Evolutionary conservation across 2,888 invertebrate species (phyloP), one percentile per base, ranked within the genome.

Genomic region (Callyntrura guangdongensis): DNA sequence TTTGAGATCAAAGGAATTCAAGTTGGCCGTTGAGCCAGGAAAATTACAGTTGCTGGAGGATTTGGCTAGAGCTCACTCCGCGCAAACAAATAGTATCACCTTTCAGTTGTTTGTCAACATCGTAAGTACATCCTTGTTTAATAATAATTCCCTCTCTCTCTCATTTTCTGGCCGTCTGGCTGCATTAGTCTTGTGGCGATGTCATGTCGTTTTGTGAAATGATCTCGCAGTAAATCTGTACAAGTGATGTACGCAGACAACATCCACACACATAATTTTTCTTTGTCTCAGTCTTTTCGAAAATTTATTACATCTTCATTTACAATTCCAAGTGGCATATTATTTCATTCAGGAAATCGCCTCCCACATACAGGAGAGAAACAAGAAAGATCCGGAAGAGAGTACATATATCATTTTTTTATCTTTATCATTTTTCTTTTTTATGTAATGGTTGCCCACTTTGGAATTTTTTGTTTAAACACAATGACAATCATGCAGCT

Each of bases 71-170:
- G 91, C 85, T 72, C 89, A 93, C 84, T 87, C 92, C 22, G 36
- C 79, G 22, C 84, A 89, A 72, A 90, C 91, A 17, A 92, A 97
- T 90, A 97, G 98, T 90, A 97, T 98, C 94, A 98, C 98, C 59
- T 98, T 98, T 95, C 98, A 98, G 96, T 98, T 98, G 95, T 98
- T 98, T 95, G 98, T 98, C 94, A 98, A 98, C 96, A 97, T 98
- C 97, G 98, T 98, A 95, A 98, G 98, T 97, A 64, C 12, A 56
- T 25, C 25, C 8, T 45, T 14, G 36, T 83, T 69, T 82, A 82
- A 45, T 56, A 53, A 49, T 53, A 79, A 14, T 79, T 53, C 22
- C 25, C n/a, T 79, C 14, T 27, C 25, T 72, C 72, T 12, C 6
- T 72, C 22, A 9, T 9, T 64, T 20, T 64, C 20, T n/a, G n/a